A percentile compares a stretch with the other conserved stretches of the same genome.
Conservation (phyloP, 2,888 invertebrate genomes). For the Drosophila histrio region DNA sequence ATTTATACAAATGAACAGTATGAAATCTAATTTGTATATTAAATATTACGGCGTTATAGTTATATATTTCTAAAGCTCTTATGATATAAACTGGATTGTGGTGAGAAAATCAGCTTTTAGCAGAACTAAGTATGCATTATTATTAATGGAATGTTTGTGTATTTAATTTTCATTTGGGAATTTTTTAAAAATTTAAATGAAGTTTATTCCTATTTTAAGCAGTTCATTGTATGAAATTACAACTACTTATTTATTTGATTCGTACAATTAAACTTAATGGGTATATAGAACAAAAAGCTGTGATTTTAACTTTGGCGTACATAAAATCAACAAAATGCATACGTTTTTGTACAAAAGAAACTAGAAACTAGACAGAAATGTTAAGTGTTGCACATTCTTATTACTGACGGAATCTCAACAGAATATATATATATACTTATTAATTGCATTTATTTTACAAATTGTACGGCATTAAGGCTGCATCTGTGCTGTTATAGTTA, state of each 20-base stretch:
- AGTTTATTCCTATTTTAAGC: conserved; percentile 23
- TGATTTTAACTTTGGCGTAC: conserved; percentile 61
- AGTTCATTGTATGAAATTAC: conserved; percentile 47
- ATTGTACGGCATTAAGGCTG: conserved; percentile 68
- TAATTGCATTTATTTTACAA: conserved; percentile 55
- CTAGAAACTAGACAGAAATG: conserved; percentile 47
- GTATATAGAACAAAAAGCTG: conserved; percentile 43
- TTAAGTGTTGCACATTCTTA: conserved; percentile 25
- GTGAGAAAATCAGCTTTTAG: not conserved
- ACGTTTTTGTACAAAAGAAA: conserved; percentile 59
- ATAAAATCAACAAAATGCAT: conserved; percentile 63
- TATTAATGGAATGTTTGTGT: conserved; percentile 5
- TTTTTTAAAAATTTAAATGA: not conserved
- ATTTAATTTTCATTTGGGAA: conserved; percentile 1
- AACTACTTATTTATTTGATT: conserved; percentile 51
- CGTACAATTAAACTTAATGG: conserved; percentile 49
- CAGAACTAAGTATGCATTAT: not conserved
- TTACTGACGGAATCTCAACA: conserved; percentile 33
- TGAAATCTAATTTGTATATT: not conserved
- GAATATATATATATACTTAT: conserved; percentile 23
- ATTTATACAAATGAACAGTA: not conserved
- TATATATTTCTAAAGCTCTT: not conserved
- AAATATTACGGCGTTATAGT: not conserved
- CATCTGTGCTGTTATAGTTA: conserved; percentile 84
- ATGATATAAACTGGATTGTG: not conserved